Evolutionary conservation across 1,140 invertebrate species (phyloP), one percentile per base, ranked within the genome.

Genomic region (Drosophila chauvacae): DNA sequence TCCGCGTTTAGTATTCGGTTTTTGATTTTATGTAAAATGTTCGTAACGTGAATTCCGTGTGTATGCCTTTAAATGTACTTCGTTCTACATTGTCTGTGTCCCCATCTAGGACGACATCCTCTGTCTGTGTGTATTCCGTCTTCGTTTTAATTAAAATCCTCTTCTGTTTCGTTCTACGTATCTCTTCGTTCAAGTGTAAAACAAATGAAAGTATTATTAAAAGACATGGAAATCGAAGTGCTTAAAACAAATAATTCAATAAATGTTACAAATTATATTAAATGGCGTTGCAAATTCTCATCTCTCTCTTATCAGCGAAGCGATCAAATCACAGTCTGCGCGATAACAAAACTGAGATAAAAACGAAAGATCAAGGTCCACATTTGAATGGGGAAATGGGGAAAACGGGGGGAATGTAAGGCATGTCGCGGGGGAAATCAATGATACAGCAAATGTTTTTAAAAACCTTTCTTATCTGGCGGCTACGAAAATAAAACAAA

Each of bases 121-220:
- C 13, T 50, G 60, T 58, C 26, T 60, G 53, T 39, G 33, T 78
- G 33, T 78, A 30, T 44, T 62, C 48, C 41, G 76, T 63, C 44
- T 68, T 51, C 55, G 60, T 44, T 64, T 45, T 50, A 63, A 68
- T 33, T 74, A 60, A 65, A 71, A 57, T 55, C 61, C 68, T 30
- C 2, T 13, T 66, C 45, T 66, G 65, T 84, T 71, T 44, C 28
- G 39, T 66, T 86, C 56, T 65, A 45, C 56, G 59, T 74, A 48
- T 68, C 55, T 68, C 55, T 58, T 60, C 58, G 77, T 87, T 87
- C 39, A 71, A 74, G 74, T 62, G 58, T 84, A 78, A 80, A 78
- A 26, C 50, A 39, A 86, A 84, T 65, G 57, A 70, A 88, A 88
- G 84, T 88, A 88, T 88, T 88, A 88, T 63, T 41, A 90, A 83